Conservation (phyloP, 1,140 invertebrate species). For the Stratiolaelaps scimitus region DNA sequence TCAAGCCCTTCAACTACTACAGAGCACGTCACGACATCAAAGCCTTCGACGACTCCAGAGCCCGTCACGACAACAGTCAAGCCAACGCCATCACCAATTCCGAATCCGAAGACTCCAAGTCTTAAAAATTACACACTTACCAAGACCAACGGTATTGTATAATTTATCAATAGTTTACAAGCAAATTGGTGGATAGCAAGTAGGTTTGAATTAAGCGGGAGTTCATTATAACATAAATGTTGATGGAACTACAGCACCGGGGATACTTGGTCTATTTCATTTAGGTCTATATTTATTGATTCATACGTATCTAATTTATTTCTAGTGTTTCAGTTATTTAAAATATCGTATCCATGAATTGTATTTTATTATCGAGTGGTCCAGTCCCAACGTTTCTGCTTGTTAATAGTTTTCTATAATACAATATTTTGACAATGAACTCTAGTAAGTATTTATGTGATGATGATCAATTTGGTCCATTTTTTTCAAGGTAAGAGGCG, state of each 20-base stretch:
- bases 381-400: too few relatives aligned
- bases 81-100: neutral
- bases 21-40: neutral
- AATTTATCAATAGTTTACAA: neutral
- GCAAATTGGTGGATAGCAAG: neutral
- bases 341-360: too few relatives aligned
- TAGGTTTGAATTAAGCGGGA: neutral
- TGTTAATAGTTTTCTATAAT: too few relatives aligned
- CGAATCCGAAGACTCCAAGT: neutral
- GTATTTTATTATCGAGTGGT: too few relatives aligned
- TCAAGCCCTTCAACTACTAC: neutral
- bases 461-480: too few relatives aligned
- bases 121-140: conserved; percentile 4
- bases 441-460: too few relatives aligned
- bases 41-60: neutral
- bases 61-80: neutral
- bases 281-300: too few relatives aligned
- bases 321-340: too few relatives aligned
- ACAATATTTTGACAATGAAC: too few relatives aligned
- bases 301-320: too few relatives aligned
- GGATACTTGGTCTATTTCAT: too few relatives aligned
- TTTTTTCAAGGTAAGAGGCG: too few relatives aligned
- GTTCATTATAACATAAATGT: neutral
- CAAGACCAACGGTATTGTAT: neutral
- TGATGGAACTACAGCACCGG: neutral